These are phyloP conservation scores for Oryzias dopingdopingensis DNA, from an alignment of 2,797 vertebrate genomes.

Conservation along the genomic window DNA sequence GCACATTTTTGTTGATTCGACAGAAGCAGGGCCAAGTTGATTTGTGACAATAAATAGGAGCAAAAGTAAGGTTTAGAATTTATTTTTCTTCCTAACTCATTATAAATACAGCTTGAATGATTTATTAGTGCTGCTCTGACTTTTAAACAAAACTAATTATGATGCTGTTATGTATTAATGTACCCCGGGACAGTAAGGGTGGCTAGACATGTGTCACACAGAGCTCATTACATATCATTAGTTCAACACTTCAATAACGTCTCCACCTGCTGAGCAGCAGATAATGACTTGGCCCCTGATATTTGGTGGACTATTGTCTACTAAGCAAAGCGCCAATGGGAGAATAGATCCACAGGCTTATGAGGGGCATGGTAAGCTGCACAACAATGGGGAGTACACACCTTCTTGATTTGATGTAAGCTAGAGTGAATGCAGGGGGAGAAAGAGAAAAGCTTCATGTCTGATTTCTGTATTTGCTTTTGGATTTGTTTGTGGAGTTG, in stretches of 20 bases:
- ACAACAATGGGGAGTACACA: slow-evolving; percentile 44
- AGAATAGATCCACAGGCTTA: slow-evolving; percentile 53
- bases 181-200: slow-evolving; percentile 69
- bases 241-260: slow-evolving; percentile 80
- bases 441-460: slow-evolving; percentile 7
- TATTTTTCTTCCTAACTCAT: too few relatives aligned
- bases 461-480: not conserved
- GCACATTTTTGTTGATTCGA: not conserved
- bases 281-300: slow-evolving; percentile 77
- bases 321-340: slow-evolving; percentile 57
- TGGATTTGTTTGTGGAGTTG: slow-evolving; percentile 8
- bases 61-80: too few relatives aligned
- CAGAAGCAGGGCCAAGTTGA: not conserved
- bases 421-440: slow-evolving; percentile 6
- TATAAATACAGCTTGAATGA: slow-evolving; percentile 42
- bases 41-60: slow-evolving; percentile 25
- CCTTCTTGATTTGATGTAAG: slow-evolving; percentile 13
- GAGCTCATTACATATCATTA: slow-evolving; percentile 83
- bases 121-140: slow-evolving; percentile 62
- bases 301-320: slow-evolving; percentile 77
- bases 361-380: slow-evolving; percentile 47
- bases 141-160: slow-evolving; percentile 75
- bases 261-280: slow-evolving; percentile 76
- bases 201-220: slow-evolving; percentile 78
- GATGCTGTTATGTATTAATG: slow-evolving; percentile 70